Conservation (phyloP, 2,797 vertebrate genomes). For the Rhynchonycteris naso region DNA sequence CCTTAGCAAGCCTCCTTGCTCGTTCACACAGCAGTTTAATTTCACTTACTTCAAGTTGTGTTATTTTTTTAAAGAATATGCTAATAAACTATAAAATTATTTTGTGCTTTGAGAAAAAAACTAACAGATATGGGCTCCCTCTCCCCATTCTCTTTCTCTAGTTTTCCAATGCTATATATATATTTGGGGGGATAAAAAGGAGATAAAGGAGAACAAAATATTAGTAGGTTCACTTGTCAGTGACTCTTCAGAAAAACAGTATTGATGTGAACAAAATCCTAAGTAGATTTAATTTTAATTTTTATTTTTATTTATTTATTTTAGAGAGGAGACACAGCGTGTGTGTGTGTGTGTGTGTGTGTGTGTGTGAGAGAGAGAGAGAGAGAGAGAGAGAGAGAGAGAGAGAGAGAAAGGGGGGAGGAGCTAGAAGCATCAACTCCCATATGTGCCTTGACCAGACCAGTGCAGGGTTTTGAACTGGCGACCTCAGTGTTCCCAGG, state of each 20-base stretch:
- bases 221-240: neutral
- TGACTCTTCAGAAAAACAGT: conserved; percentile 9
- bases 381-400: too few relatives aligned
- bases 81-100: neutral
- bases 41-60: neutral
- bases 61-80: neutral
- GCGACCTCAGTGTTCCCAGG: too few relatives aligned
- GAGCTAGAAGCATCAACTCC: too few relatives aligned
- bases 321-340: too few relatives aligned
- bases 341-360: too few relatives aligned
- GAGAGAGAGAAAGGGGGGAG: too few relatives aligned
- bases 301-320: too few relatives aligned
- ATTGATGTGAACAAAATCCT: neutral
- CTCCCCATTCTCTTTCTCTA: neutral
- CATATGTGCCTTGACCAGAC: too few relatives aligned
- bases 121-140: fast-evolving
- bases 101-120: neutral
- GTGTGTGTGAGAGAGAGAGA: too few relatives aligned
- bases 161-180: neutral
- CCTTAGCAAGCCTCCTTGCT: neutral
- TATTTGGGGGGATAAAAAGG: neutral
- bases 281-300: neutral
- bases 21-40: neutral
- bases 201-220: neutral
- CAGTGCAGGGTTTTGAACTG: too few relatives aligned